These are phyloP conservation scores for Drosophila pseudotakahashii DNA, from an alignment of 2,888 invertebrate genomes.

Conservation along the genomic window DNA sequence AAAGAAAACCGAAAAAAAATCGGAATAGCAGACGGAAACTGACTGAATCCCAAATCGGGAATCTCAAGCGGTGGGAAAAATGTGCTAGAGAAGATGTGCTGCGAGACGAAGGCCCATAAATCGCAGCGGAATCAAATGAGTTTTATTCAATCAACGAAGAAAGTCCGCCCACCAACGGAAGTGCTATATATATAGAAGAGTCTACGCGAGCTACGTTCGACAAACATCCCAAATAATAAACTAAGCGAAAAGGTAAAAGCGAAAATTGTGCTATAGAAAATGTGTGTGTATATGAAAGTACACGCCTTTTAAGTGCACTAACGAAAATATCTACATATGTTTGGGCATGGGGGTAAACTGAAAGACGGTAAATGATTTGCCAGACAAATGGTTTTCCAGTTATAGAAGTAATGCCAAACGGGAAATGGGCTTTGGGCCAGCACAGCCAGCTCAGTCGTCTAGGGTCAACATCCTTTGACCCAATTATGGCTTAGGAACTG, in stretches of 20 bases:
- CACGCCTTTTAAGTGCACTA: constrained; percentile 67
- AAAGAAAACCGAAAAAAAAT: constrained; percentile 17
- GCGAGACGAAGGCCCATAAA: constrained; percentile 45
- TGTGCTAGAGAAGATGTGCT: constrained; percentile 53
- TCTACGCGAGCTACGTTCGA: neutral
- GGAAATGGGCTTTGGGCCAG: constrained; percentile 27
- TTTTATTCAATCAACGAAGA: constrained; percentile 75
- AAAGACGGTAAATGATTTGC: constrained; percentile 39
- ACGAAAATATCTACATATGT: constrained; percentile 34
- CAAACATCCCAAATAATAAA: constrained; percentile 54
- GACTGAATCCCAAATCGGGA: constrained; percentile 4
- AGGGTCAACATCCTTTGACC: constrained; percentile 83
- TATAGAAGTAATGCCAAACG: neutral
- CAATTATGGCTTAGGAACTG: constrained; percentile 66
- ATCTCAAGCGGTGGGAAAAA: constrained; percentile 46
- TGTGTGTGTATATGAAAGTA: constrained; percentile 65
- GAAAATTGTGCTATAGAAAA: constrained; percentile 53
- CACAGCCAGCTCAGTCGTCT: constrained; percentile 28
- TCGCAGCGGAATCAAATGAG: constrained; percentile 57
- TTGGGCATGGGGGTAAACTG: constrained; percentile 24
- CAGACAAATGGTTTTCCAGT: constrained; percentile 51
- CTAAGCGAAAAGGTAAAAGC: constrained; percentile 64
- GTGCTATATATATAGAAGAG: constrained; percentile 59
- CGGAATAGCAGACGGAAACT: constrained; percentile 20
- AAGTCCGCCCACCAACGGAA: constrained; percentile 62